Evolutionary conservation across 2,113 vertebrate species (phyloP).

Genomic region (Bubo blakistoni): DNA sequence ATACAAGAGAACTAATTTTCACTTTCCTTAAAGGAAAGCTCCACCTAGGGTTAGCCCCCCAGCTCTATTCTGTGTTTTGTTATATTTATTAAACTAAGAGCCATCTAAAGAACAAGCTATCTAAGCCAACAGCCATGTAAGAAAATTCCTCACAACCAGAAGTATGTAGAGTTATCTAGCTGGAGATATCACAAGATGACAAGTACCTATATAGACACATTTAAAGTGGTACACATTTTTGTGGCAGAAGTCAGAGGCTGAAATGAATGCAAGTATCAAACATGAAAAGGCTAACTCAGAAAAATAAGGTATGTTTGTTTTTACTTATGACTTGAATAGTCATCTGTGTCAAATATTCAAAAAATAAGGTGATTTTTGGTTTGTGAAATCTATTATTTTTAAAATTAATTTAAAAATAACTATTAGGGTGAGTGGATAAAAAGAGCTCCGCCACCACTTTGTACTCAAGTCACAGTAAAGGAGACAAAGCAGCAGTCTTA

Average conservation of each 20-base stretch:
- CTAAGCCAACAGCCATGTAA: not conserved
- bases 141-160: not conserved
- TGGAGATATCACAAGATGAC: not conserved
- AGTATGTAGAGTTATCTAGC: not conserved
- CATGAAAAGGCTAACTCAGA: not conserved
- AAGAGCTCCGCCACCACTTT: not conserved
- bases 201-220: rapidly evolving
- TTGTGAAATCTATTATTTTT: not conserved
- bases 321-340: not conserved
- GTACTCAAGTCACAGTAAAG: not conserved
- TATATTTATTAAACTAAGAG: not conserved
- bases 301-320: rapidly evolving
- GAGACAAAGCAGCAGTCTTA: not conserved
- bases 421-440: not conserved
- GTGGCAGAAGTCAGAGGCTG: not conserved
- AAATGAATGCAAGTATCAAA: not conserved
- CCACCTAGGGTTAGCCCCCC: not conserved
- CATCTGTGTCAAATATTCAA: not conserved
- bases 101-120: not conserved
- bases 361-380: not conserved
- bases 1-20: not conserved
- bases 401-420: not conserved
- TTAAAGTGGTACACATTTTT: not conserved
- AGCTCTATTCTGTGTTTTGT: not conserved
- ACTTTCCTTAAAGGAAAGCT: not conserved